Evolutionary conservation across 2,888 invertebrate genomes (phyloP), one percentile per base, ranked within the genome.

Genomic region (Archaeoteleia sp.): DNA sequence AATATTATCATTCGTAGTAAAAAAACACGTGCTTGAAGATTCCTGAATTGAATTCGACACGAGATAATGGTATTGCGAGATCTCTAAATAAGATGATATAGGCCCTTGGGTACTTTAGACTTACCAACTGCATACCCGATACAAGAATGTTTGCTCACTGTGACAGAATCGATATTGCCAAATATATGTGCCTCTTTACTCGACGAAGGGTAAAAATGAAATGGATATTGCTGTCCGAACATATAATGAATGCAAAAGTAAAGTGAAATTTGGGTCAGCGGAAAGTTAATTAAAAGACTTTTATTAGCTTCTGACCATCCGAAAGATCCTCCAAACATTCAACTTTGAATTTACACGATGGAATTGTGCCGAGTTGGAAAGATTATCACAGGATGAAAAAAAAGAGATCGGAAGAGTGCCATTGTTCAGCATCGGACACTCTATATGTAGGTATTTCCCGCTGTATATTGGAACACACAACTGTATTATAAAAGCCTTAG

Each of bases 231-330:
- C 20, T 14, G 20, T 39, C 20, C 39, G n/a, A n/a, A 20, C 10
- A 10, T 20, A 13, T 13, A 40, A 40, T 13, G 13, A 30, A 48
- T 17, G 49, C 30, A 49, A 35, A 54, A 37, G 30, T 27, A 23
- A 45, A 51, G 39, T 39, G 42, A 53, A 58, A 65, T 65, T 37
- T 53, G 25, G 57, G 65, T 65, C 46, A 40, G 30, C 27, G 13
- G 34, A 53, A 53, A 40, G 43, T 65, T 65, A 65, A 65, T 65
- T 58, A 65, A 65, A 65, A 53, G 53, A 40, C 45, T 51, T 46
- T 14, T 57, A 65, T 57, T 57, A 34, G 37, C 51, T 57, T 65
- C 40, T 27, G 39, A 58, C 46, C 57, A 17, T 20, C 20, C 27
- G 14, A 37, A 55, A 48, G 54, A 54, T 54, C 42, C 12, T 23